Evolutionary conservation across 2,113 vertebrate genomes (phyloP).

Genomic region (Actenoides hombroni): DNA sequence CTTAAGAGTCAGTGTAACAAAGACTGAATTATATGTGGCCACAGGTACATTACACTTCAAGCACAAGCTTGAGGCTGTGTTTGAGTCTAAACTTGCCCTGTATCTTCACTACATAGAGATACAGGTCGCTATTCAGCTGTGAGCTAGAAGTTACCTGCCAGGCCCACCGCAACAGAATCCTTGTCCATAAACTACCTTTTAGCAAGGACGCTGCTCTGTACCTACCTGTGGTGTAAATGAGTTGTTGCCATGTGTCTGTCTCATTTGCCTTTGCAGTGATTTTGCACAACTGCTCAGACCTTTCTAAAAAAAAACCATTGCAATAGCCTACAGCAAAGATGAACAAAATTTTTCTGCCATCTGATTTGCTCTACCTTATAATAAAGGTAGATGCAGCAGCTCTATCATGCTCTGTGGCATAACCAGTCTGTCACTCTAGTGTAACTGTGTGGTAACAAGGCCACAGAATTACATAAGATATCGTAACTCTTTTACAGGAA

Average conservation of each 20-base stretch:
- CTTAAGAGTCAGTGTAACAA: not conserved
- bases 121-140: not conserved
- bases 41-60: not conserved
- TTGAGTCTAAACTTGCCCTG: not conserved
- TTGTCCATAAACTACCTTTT: not conserved
- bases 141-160: not conserved
- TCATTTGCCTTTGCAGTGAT: not conserved
- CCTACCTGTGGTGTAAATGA: not conserved
- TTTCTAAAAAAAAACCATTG: not conserved
- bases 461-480: not conserved
- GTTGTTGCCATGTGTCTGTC: not conserved
- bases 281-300: not conserved
- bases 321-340: not conserved
- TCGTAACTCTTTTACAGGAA: not conserved
- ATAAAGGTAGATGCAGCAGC: not conserved
- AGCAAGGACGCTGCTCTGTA: fast-evolving
- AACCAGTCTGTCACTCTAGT: not conserved
- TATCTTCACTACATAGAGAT: not conserved
- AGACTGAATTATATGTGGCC: not conserved
- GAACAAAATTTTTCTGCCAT: not conserved
- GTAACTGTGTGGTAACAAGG: not conserved
- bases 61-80: not conserved
- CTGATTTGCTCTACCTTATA: not conserved
- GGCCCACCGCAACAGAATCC: not conserved
- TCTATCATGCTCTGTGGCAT: not conserved